Base-by-base conservation (phyloP, 2,113 vertebrate species). In the Melanostigma gelatinosum region DNA sequence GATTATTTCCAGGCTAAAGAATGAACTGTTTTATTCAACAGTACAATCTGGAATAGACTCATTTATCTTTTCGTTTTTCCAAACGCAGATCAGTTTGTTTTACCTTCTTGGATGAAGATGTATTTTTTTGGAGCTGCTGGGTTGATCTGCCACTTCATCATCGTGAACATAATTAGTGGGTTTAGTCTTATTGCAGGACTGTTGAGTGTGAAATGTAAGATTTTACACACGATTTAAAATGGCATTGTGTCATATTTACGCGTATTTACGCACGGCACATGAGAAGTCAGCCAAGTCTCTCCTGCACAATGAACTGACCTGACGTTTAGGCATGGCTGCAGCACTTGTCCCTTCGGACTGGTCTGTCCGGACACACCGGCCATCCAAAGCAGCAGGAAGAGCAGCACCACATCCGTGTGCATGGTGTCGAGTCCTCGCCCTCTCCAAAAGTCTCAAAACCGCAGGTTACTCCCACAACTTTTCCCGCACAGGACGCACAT, bases 301-400 rank as follows among this genome's bases (percentile, higher is more conserved):
- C 0, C 29, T 7, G 18, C 15, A 4, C 0, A 2, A 4, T 44
- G 9, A 8, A 85, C 85, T 96, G 81, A 98, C 97, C 97, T 97
- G 95, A 93, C 85, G 80, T 95, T 95, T 78, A 95, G 95, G 79
- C 94, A 89, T 10, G 94, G 88, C 75, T 96, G 96, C 11, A 94
- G 93, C 54, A 83, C 18, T 9, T 50, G 93, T 82, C 89, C 94
- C 80, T 89, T 92, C 57, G 86, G 88, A 63, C 88, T 83, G 24
- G 54, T 79, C 88, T 92, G 93, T 86, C 93, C 94, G 84, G 95
- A 95, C 86, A 94, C 91, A 32, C 82, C 91, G 80, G 95, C 89
- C 89, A 94, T 86, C 92, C 94, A 96, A 60, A 91, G 87, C 91
- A 96, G 96, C 85, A 96, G 89, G 86, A 94, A 85, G 77, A 97